phyloP scores from a whole-genome alignment of 1,140 invertebrate species.

The Chrysoperla carnea region DNA sequence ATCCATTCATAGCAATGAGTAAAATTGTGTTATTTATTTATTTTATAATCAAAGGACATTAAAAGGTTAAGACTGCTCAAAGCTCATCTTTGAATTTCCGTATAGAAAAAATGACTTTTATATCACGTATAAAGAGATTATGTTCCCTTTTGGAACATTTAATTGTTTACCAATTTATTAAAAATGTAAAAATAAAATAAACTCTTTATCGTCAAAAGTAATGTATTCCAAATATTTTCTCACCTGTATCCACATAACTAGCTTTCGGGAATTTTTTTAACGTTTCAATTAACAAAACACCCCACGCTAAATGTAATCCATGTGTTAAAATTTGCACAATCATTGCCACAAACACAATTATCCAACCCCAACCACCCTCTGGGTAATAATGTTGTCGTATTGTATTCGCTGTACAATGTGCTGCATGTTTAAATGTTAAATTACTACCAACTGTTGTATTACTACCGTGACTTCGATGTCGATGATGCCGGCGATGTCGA shows the following conservation, averaged over 20 bases:
- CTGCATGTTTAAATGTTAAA: neutral
- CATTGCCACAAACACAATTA: constrained; percentile 31
- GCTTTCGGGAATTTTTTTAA: neutral
- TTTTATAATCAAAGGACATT: too few relatives aligned
- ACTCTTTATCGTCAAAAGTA: too few relatives aligned
- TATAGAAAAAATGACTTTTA: too few relatives aligned
- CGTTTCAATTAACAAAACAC: constrained; percentile 19
- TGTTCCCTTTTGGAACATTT: too few relatives aligned
- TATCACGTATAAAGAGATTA: too few relatives aligned
- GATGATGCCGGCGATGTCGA: neutral
- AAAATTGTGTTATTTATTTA: too few relatives aligned
- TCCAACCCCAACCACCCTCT: constrained; percentile 49
- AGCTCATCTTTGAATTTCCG: too few relatives aligned
- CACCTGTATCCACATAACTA: constrained; percentile 2
- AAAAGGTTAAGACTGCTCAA: too few relatives aligned
- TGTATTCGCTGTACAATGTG: constrained; percentile 13
- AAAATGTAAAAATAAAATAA: too few relatives aligned
- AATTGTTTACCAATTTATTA: too few relatives aligned
- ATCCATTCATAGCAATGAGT: too few relatives aligned
- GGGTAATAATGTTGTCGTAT: constrained; percentile 45
- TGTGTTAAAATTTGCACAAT: constrained; percentile 34
- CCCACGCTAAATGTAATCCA: constrained; percentile 34
- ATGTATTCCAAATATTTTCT: neutral
- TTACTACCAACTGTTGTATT: neutral
- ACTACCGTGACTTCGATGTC: neutral